These are phyloP conservation scores for Hermodice carunculata DNA, from an alignment of 2,888 invertebrate genomes.

Conservation along the genomic window DNA sequence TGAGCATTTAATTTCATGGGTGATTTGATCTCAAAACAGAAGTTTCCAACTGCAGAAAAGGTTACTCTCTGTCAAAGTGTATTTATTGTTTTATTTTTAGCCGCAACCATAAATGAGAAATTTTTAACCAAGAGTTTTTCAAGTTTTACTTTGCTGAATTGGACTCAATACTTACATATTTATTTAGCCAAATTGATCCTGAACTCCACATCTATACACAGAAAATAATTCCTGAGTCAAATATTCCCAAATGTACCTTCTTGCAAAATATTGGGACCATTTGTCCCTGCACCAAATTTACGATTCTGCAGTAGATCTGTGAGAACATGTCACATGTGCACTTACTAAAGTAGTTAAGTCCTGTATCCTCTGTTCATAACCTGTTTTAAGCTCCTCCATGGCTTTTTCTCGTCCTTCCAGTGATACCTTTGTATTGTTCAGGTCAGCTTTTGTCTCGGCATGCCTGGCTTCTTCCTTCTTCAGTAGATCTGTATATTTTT, in stretches of 20 bases:
- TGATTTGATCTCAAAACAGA: no score
- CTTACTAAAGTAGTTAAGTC: conserved; percentile 27
- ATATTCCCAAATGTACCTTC: not conserved
- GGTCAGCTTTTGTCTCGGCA: conserved; percentile 37
- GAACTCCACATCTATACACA: not conserved
- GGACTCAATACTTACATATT: no score
- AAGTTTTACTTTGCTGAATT: no score
- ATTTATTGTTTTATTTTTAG: no score
- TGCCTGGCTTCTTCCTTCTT: conserved; percentile 47
- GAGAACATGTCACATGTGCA: not conserved
- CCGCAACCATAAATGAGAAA: no score
- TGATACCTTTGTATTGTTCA: conserved; percentile 17
- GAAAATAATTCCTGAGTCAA: not conserved
- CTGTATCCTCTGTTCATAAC: conserved; percentile 42
- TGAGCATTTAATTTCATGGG: no score
- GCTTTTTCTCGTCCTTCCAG: conserved; percentile 27
- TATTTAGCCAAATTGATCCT: no score
- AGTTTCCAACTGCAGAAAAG: no score
- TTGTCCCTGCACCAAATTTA: not conserved
- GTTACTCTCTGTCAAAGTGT: no score
- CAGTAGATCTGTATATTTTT: conserved; percentile 44
- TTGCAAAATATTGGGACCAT: not conserved
- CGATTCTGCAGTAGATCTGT: not conserved
- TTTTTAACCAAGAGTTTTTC: no score
- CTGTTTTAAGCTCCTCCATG: conserved; percentile 36